Base-by-base conservation (phyloP, 1,140 invertebrate species). In the Thrips palmi region DNA sequence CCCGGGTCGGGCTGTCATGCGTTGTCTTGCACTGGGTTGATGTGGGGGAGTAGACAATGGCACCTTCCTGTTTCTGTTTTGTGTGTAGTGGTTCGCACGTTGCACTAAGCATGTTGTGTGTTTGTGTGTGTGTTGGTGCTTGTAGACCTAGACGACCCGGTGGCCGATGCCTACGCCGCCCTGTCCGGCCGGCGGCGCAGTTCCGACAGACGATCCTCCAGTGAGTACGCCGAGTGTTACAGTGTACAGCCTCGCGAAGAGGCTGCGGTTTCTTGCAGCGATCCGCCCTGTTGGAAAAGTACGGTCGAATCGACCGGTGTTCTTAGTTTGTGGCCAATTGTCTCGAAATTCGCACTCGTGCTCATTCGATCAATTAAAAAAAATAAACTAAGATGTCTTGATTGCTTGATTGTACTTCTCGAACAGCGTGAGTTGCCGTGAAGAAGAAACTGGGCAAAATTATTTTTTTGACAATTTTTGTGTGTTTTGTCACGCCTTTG, bases 171-270 rank as follows among this genome's bases (percentile, higher is more conserved):
- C 11, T 21, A 25, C 23, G 15, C 31, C 23, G 33, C 20, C 11
- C 36, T 27, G 6, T 18, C 21, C 21, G 43, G 25, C 3, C 37
- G 43, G 28, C 21, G 40, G 10, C 12, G 15, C 19, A 41, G 39
- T 24, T 33, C 15, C 22, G 42, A 44, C 18, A 19, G 42, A 2
- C 36, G 35, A 27, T 45, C 43, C 15, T 45, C 43, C 28, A 45
- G 43, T 45, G 22, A 45, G 43, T 45, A 19, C 15, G n/a, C 14
- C 23, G 18, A 11, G 17, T 37, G 5, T 20, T 24, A 6, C 5
- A 37, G 11, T n/a, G n/a, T n/a, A n/a, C n/a, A n/a, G n/a, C 24
- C 17, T 22, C 14, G 18, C 21, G 12, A 25, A 11, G 21, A 24
- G 21, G 22, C 17, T 22, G 6, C 21, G 15, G 8, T 21, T 10